Base-by-base conservation (phyloP, 2,888 invertebrate genomes). In the Zeuzera pyrina region DNA sequence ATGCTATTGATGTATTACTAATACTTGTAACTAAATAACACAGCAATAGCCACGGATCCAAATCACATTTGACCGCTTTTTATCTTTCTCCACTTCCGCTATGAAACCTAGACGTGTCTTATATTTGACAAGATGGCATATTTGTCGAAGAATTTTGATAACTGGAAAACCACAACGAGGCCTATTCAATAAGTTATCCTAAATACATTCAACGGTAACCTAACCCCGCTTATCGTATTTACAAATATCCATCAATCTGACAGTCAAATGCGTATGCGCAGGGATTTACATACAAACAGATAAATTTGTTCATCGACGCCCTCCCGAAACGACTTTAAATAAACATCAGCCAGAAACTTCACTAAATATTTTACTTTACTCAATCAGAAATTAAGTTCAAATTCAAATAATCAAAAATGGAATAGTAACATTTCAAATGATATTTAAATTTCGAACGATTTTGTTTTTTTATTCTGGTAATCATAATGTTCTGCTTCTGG, bases 401-500 rank as follows among this genome's bases (percentile, higher is more conserved):
- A 32, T 40, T 38, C 31, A 31, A 40, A 31, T 33, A 31, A 30
- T 38, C 31, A 37, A 37, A 38, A 33, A n/a, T n/a, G n/a, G n/a
- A 38, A 35, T 35, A 26, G 30, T 22, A 12, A 22, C 22, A 30
- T 4, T 51, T 48, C 47, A 40, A 57, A 49, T 57, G 57, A 65
- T 60, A 64, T 64, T 67, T 61, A 61, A 65, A 63, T 60, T 52
- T 54, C 47, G 43, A 59, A 57, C 45, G 47, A 53, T 57, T 57
- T 56, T 56, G 56, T 59, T 61, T 56, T 50, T 52, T 53, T 45
- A 45, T 45, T 43, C 43, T 12, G 15, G 52, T 61, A 57, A 58
- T 52, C 52, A 52, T 57, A 56, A 57, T 60, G 56, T 53, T 56
- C 52, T 52, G 57, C 51, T 52, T 54, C 56, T 57, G 60, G 48